Evolutionary conservation across 2,888 invertebrate genomes (phyloP), one percentile per base, ranked within the genome.

Genomic region (Temnothorax rugatulus): DNA sequence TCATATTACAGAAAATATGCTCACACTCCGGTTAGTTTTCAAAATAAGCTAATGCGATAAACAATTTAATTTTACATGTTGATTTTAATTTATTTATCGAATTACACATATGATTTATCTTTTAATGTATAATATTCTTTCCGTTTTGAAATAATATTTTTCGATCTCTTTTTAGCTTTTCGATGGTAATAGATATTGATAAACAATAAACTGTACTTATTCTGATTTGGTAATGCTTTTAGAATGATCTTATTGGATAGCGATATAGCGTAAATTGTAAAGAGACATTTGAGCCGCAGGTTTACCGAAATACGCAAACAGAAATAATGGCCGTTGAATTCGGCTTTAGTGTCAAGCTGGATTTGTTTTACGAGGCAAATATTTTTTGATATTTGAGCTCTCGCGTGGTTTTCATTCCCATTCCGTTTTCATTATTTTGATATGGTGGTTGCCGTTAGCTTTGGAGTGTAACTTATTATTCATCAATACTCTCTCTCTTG

Each of bases 301-400:
- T 44, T 77, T 18, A 76, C 18, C 18, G 7, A 76, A 74, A 44
- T 61, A n/a, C 29, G n/a, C n/a, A 54, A 57, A 57, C 11, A 57
- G 29, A 15, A 77, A 68, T 54, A 41, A 54, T 77, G 29, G 15
- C 15, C 15, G 54, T 54, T n/a, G 44, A 77, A 77, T 77, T 69
- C 41, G 44, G 54, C 25, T 77, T 57, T 69, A 77, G 69, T 68
- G 44, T 57, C 25, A 69, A 69, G 69, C 54, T 34, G 21, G 69
- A 69, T 77, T 77, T 75, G 41, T 66, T 76, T 52, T 57, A 69
- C 44, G 52, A 47, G 54, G 44, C 54, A 77, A 77, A 77, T 57
- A 77, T 77, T 77, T 77, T 77, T 77, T 68, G 41, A 77, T 77
- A 77, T 77, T 66, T 66, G 52, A 54, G n/a, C 41, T 34, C 29